phyloP scores from a whole-genome alignment of 1,140 invertebrate genomes.

The Reticulitermes speratus region DNA sequence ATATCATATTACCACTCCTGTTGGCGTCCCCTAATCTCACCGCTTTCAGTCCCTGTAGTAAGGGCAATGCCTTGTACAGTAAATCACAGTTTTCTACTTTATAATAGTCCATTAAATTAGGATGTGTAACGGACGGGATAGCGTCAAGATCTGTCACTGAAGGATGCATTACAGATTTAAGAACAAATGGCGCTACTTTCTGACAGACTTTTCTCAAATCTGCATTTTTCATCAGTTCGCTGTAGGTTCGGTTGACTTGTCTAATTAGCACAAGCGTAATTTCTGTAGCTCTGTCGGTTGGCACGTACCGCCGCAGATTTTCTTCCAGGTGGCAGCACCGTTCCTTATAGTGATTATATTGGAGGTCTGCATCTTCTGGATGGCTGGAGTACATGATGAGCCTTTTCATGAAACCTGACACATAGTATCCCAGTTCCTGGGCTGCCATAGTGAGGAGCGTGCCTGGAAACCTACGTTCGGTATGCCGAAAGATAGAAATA shows the following conservation, averaged over 20 bases:
- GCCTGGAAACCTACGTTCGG: too few species aligned
- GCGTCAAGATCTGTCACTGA: background rate
- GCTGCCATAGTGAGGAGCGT: too few species aligned
- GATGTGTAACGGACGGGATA: background rate
- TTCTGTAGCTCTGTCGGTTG: background rate
- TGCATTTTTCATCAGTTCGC: background rate
- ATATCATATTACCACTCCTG: background rate
- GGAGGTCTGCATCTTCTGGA: too few species aligned
- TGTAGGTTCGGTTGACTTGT: background rate
- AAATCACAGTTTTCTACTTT: background rate
- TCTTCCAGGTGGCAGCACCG: background rate
- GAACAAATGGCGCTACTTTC: background rate
- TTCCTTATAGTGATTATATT: too few species aligned
- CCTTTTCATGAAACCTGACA: too few species aligned
- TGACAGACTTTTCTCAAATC: background rate
- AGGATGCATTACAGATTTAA: background rate
- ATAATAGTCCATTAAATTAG: background rate
- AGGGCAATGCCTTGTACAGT: background rate
- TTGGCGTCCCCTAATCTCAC: background rate
- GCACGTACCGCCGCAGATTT: background rate
- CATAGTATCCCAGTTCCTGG: too few species aligned
- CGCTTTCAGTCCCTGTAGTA: background rate
- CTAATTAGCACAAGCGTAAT: background rate
- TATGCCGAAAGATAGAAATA: too few species aligned
- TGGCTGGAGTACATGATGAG: too few species aligned